phyloP scores from a whole-genome alignment of 2,797 vertebrate species.

The Protonibea diacanthus region DNA sequence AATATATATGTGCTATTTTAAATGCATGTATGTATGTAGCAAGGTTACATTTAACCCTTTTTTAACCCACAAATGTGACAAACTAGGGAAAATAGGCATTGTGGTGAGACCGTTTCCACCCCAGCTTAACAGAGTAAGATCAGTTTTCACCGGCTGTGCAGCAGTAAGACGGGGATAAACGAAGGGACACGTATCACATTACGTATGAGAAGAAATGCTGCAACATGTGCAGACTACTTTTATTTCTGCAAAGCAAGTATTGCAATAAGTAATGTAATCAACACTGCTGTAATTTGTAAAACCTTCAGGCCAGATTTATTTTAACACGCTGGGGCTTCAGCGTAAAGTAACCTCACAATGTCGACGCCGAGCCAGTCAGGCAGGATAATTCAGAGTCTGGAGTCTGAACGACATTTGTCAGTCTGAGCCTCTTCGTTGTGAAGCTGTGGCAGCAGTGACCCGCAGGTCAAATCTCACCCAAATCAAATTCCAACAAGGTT shows the following conservation, averaged over 20 bases:
- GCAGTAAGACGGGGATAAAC: not conserved
- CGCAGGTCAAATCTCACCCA: slow-evolving; percentile 15
- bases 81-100: not conserved
- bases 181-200: not conserved
- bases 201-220: not conserved
- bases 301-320: not conserved
- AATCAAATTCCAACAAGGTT: slow-evolving; percentile 25
- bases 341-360: not conserved
- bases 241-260: not conserved
- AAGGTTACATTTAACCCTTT: not conserved
- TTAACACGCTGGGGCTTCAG: not conserved
- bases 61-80: not conserved
- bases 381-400: slow-evolving; percentile 1
- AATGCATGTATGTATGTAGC: not conserved
- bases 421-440: slow-evolving; percentile 13
- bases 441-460: slow-evolving; percentile 23
- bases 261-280: not conserved
- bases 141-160: slow-evolving; percentile 11
- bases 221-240: not conserved
- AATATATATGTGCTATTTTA: not conserved
- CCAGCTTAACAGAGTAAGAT: slow-evolving; percentile 8
- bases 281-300: not conserved
- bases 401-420: slow-evolving; percentile 20
- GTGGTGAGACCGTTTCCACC: not conserved
- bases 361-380: not conserved